These are phyloP conservation scores for Mesocentrotus franciscanus DNA, from an alignment of 53 echinoderm and acorn worm species.

Conservation along the genomic window DNA sequence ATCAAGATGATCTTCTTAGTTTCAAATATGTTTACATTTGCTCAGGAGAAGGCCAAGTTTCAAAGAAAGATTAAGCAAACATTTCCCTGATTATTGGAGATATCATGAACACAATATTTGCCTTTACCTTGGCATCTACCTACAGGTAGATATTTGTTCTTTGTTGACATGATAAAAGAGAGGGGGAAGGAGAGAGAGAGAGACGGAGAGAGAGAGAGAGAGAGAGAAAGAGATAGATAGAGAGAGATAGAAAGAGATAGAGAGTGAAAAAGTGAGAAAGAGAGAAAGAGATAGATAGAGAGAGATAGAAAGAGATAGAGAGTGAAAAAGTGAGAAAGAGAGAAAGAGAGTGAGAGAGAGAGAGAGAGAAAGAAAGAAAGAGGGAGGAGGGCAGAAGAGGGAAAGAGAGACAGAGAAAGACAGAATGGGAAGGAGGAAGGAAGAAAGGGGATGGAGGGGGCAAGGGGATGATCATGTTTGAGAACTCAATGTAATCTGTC, in stretches of 20 bases:
- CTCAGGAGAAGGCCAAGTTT: not conserved
- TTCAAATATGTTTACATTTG: not conserved
- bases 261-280: not conserved
- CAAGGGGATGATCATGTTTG: too few species aligned
- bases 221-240: not conserved
- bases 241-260: not conserved
- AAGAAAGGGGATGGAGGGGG: too few species aligned
- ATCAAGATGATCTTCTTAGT: not conserved
- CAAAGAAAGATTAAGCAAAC: constrained; percentile 10
- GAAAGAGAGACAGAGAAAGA: too few species aligned
- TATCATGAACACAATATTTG: constrained; percentile 6
- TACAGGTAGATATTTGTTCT: not conserved
- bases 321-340: too few species aligned
- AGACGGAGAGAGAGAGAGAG: not conserved
- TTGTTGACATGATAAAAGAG: not conserved
- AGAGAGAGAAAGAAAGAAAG: too few species aligned
- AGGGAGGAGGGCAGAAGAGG: not conserved
- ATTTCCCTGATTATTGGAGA: not conserved
- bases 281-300: not conserved
- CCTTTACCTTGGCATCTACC: not conserved
- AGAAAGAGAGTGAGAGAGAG: too few species aligned
- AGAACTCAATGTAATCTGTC: too few species aligned
- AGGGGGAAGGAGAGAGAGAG: not conserved
- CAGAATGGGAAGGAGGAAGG: not conserved
- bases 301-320: too few species aligned